Evolutionary conservation across 35 echinoderm and acorn worm species (phyloP), one percentile per base, ranked within the genome.

Genomic region (Lytechinus pictus): DNA sequence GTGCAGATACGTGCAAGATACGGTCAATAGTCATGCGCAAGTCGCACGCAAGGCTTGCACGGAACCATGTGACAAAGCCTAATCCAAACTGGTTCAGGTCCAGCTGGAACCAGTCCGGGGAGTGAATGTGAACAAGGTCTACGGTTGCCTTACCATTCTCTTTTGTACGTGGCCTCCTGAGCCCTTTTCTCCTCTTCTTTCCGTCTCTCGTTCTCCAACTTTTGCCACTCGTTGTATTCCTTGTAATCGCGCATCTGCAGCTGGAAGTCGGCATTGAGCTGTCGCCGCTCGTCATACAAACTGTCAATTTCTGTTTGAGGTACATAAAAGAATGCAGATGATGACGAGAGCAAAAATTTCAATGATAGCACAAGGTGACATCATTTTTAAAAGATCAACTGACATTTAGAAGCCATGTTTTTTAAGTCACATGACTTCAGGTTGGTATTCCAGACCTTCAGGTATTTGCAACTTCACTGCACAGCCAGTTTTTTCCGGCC

Each of bases 221-320:
- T 27, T 8, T 96, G 89, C 28, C 94, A 88, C 89, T 96, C 92
- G 9, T 86, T 57, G 11, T 94, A 91, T 27, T 86, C 92, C 28
- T 95, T 87, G 94, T 97, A 98, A 54, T 98, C 89, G n/a, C 94
- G 60, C 33, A 72, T 88, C 92, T 97, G 94, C 19, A 52, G 55
- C 51, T 95, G 93, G 95, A 95, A 97, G 21, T 96, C 95, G 21
- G 94, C 71, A 6, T 57, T 89, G 5, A 97, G 86, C 94, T 97
- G 95, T 10, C 97, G 95, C 14, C 94, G 95, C 86, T 92, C 71
- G 8, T 96, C 95, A 53, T 98, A 97, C 55, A 98, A 55, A 21
- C 91, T 79, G 91, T 97, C 95, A 86, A 98, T 98, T 95, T 98
- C 97, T 98, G 91, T 28, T 87, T 3, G 33, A 53, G 12, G 94